Base-by-base conservation (phyloP, 2,113 vertebrate species). In the Phrynocephalus versicolor region DNA sequence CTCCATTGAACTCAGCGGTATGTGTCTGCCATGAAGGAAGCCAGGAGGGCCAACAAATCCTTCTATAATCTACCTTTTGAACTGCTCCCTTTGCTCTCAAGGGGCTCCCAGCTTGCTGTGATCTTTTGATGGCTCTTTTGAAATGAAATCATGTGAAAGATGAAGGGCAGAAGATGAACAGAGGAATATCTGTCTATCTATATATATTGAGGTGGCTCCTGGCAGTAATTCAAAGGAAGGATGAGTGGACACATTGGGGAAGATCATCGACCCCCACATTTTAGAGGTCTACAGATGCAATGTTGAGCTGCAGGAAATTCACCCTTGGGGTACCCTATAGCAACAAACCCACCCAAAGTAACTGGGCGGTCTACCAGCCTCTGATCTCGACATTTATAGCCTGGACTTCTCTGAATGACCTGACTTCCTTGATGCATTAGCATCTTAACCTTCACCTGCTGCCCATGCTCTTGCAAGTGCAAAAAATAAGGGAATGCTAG, bases 111-210 rank as follows among this genome's bases (percentile, higher is more conserved):
- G 45, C 76, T 92, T 0, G 0, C 80, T 60, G 72, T 74, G 81
- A n/a, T 73, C 73, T 80, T 74, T 64, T 76, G 51, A 12, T 9
- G 35, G 25, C 79, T 21, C 79, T 84, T 83, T 89, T 87, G 16
- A 89, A 90, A 88, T 79, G 14, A 62, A 62, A 33, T 75, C 21
- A 80, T 65, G 85, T 82, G 57, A 85, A 87, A 89, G 88, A 88
- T 16, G 30, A 79, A 85, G 85, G 30, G 39, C 60, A 25, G 37
- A 58, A 88, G 79, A 67, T 58, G 18, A 19, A 33, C 18, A 60
- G 45, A 9, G 58, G 58, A 19, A 60, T n/a, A n/a, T n/a, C n/a
- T n/a, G n/a, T n/a, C n/a, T n/a, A n/a, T n/a, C n/a, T n/a, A 60
- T 13, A 60, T 13, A 19, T 16, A 67, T 13, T 6, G 62, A 55